These are phyloP conservation scores for Salmo trutta DNA, from an alignment of 2,797 vertebrate genomes.

Conservation along the genomic window DNA sequence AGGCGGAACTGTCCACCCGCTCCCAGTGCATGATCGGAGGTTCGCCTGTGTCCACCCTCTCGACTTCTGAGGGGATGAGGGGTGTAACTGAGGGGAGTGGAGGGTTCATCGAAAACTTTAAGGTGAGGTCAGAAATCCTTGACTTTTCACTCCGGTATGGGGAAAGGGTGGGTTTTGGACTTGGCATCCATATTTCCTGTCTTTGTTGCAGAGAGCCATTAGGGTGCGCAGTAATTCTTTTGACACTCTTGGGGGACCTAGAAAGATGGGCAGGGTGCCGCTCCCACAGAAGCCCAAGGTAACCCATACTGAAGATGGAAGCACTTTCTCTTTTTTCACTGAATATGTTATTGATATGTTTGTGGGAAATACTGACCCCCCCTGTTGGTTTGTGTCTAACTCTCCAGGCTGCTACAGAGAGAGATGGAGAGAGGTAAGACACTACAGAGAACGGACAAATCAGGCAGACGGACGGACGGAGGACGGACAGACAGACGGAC, in stretches of 20 bases:
- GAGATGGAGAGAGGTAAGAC: conserved; percentile 71
- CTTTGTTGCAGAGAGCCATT: conserved; percentile 80
- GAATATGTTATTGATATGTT: conserved; percentile 11
- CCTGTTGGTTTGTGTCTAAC: conserved; percentile 10
- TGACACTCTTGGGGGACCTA: conserved; percentile 81
- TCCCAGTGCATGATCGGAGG: conserved; percentile 79
- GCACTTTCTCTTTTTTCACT: background rate
- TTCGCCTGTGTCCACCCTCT: conserved; percentile 43
- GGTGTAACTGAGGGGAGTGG: conserved; percentile 71
- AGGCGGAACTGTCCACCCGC: conserved; percentile 71
- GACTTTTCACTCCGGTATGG: background rate
- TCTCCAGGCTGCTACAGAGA: conserved; percentile 62
- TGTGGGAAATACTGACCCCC: background rate
- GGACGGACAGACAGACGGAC: too few relatives aligned
- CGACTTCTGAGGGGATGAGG: conserved; percentile 58
- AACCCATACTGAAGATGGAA: background rate
- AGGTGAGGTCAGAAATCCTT: conserved; percentile 46
- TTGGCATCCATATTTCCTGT: background rate
- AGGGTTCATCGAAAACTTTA: conserved; percentile 83
- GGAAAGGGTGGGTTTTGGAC: background rate
- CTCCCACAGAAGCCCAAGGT: conserved; percentile 68
- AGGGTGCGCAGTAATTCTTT: conserved; percentile 89
- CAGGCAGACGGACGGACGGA: background rate
- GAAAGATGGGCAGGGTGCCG: conserved; percentile 60
- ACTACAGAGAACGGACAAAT: background rate